Evolutionary conservation across 2,797 vertebrate genomes (phyloP).

Genomic region (Thunnus albacares): DNA sequence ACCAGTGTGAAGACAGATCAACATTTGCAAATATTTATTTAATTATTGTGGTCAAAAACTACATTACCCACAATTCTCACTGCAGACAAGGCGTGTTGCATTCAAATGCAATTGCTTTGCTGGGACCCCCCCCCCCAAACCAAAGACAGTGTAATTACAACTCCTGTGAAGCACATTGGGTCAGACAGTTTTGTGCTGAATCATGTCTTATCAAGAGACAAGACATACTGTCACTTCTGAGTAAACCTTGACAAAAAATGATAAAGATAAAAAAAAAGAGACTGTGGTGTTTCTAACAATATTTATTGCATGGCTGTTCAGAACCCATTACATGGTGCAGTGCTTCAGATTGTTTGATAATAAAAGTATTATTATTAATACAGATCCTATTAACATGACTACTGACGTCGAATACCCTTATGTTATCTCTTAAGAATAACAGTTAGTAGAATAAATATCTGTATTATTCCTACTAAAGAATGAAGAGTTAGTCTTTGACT

Average conservation of each 20-base stretch:
- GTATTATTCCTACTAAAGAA: not conserved
- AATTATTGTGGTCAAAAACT: constrained; percentile 19
- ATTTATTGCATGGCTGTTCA: not conserved
- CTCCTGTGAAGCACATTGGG: not conserved
- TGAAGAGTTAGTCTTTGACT: not conserved
- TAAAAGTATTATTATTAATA: too few relatives aligned
- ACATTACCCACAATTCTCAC: constrained; percentile 45
- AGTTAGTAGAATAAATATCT: not conserved
- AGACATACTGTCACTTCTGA: not conserved
- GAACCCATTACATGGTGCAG: not conserved
- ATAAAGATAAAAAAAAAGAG: too few relatives aligned
- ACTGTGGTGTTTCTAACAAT: not conserved
- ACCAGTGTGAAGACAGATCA: not conserved
- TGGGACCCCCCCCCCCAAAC: rapidly evolving
- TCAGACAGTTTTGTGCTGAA: not conserved
- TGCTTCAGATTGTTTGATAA: not conserved
- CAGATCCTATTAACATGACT: not conserved
- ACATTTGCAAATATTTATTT: not conserved
- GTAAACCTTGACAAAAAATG: too few relatives aligned
- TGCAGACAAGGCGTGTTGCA: not conserved
- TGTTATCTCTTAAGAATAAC: not conserved
- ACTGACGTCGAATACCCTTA: not conserved
- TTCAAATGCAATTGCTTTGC: constrained; percentile 3
- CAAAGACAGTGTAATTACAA: not conserved
- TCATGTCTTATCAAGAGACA: not conserved